Conservation (phyloP, 2,888 invertebrate species). For the Brachyptera putata region DNA sequence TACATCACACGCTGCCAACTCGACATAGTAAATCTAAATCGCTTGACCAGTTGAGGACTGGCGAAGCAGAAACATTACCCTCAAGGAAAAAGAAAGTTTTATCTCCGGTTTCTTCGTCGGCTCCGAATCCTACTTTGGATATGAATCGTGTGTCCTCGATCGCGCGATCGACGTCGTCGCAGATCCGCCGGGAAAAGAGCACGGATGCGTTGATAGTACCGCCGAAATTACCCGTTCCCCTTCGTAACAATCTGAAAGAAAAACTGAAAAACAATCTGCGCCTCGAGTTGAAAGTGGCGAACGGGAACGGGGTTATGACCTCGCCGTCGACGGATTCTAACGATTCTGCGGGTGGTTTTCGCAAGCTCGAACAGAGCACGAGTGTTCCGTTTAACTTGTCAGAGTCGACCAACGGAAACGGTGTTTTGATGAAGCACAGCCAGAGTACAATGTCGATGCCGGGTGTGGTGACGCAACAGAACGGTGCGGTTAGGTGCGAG, state of each 20-base stretch:
- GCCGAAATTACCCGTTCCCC: constrained; percentile 29
- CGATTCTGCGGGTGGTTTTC: constrained; percentile 36
- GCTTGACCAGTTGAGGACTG: constrained; percentile 64
- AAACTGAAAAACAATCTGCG: constrained; percentile 40
- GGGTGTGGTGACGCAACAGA: constrained; percentile 29
- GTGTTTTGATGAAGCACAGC: constrained; percentile 38
- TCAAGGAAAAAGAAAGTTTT: constrained; percentile 42
- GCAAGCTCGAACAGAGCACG: constrained; percentile 54
- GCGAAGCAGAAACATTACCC: constrained; percentile 29
- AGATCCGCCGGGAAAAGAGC: constrained; percentile 37
- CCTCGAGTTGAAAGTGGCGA: constrained; percentile 38
- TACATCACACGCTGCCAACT: constrained; percentile 53
- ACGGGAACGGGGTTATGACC: constrained; percentile 30
- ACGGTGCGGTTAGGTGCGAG: constrained; percentile 20
- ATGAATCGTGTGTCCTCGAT: constrained; percentile 41
- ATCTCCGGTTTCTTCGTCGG: constrained; percentile 42
- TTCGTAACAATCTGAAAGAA: constrained; percentile 38
- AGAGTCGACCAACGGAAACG: constrained; percentile 30
- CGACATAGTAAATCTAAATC: constrained; percentile 73
- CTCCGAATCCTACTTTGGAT: constrained; percentile 44
- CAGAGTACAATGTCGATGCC: constrained; percentile 42
- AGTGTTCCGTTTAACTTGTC: constrained; percentile 61
- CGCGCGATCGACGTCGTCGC: constrained; percentile 45
- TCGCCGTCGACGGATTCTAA: constrained; percentile 34
- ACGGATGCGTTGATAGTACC: constrained; percentile 28